Evolutionary conservation across 2,113 vertebrate species (phyloP), one percentile per base, ranked within the genome.

Genomic region (Girardinichthys multiradiatus): DNA sequence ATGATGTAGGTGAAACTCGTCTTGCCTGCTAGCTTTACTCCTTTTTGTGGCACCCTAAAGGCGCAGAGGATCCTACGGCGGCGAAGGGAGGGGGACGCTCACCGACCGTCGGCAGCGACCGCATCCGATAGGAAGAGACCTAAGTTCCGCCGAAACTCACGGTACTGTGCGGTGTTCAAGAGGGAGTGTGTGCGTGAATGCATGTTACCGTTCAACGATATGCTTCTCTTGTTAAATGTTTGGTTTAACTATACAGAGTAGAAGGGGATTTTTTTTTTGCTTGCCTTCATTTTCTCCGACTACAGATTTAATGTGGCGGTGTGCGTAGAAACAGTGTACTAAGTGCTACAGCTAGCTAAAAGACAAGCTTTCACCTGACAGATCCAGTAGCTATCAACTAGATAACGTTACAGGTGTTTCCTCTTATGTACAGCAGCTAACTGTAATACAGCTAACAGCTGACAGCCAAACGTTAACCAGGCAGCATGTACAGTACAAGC

Each of bases 131-230:
- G 80, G 82, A 89, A 80, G 79, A 81, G 79, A 87, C 82, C 82
- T 72, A 76, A 70, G 83, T 69, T 61, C 73, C 85, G 71, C 85
- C 75, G 82, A 91, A 87, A 86, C 80, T 85, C 82, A 90, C 85
- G 87, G 89, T 79, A 90, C 83, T 4, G 81, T 60, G 66, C 0
- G 60, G 33, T 54, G 68, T 45, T 17, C 42, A 45, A 45, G 17
- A 45, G 42, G 42, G 42, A 45, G 42, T 37, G 35, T 3, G 28
- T 45, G 74, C 28, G 63, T 59, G 70, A 13, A 77, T 33, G 17
- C 57, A 24, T 27, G 66, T 26, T 68, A 39, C 26, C 17, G 73
- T 77, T 42, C 2, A 8, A 65, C 27, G 45, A 31, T 48, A 29
- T 12, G 31, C n/a, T 30, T 24, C 64, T 27, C 5, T 67, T 45